These are phyloP conservation scores for Zoanthus sociatus DNA, from an alignment of 92 coral and sea anemone species.

Conservation along the genomic window DNA sequence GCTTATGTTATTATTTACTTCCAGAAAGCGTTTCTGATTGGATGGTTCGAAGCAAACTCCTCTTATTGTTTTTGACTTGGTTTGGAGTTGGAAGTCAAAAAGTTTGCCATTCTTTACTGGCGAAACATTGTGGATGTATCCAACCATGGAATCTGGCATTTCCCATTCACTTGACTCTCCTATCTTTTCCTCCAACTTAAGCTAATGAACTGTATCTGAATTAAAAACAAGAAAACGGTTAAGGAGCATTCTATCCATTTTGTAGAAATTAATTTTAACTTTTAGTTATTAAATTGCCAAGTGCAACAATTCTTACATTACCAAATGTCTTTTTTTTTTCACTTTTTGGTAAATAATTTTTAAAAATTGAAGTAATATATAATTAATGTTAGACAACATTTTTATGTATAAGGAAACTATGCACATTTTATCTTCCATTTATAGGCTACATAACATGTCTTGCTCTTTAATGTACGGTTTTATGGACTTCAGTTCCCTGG, in stretches of 20 bases:
- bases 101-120: slow-evolving; percentile 18
- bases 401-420: slow-evolving; percentile 17
- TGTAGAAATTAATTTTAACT: slow-evolving; percentile 6
- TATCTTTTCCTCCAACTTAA: slow-evolving; percentile 21
- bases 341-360: slow-evolving; percentile 15
- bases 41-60: neutral
- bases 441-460: slow-evolving; percentile 27
- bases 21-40: slow-evolving; percentile 7
- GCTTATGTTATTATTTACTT: neutral
- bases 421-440: slow-evolving; percentile 13
- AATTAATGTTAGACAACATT: slow-evolving; percentile 10
- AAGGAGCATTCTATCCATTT: slow-evolving; percentile 17
- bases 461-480: slow-evolving; percentile 16
- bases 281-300: slow-evolving; percentile 18
- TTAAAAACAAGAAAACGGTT: slow-evolving; percentile 19
- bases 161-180: slow-evolving; percentile 24
- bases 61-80: neutral
- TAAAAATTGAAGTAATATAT: slow-evolving; percentile 25
- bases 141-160: slow-evolving; percentile 20
- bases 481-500: slow-evolving; percentile 28
- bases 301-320: neutral
- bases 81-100: slow-evolving; percentile 16
- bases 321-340: neutral
- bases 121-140: neutral
- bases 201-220: slow-evolving; percentile 16